Percentiles rank a stretch among this genome's conserved stretches.
These are phyloP conservation scores for Tenthredo mesomela DNA, from an alignment of 2,888 invertebrate genomes.

Conservation along the genomic window DNA sequence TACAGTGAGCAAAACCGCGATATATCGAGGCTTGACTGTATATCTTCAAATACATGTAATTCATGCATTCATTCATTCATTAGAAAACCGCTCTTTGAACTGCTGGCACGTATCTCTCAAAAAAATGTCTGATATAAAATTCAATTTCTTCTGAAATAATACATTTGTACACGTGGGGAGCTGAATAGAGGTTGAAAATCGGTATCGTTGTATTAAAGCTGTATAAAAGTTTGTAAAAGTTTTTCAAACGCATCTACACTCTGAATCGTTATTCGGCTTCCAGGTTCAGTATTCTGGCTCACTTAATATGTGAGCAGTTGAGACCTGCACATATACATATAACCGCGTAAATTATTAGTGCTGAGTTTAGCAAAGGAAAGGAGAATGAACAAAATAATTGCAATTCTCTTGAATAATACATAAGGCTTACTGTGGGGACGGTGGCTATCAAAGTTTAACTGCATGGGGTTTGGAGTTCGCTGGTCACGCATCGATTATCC, in stretches of 20 bases:
- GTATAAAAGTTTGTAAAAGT: neutral
- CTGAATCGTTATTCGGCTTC: neutral
- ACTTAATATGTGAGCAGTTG: neutral
- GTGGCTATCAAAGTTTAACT: slow-evolving; percentile 1
- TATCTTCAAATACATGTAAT: too few relatives aligned
- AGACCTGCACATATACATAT: neutral
- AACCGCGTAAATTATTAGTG: neutral
- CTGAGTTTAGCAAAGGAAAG: neutral
- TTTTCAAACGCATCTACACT: neutral
- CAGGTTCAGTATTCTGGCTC: neutral
- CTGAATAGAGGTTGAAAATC: too few relatives aligned
- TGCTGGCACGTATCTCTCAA: too few relatives aligned
- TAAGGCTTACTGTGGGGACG: neutral
- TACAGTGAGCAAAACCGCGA: too few relatives aligned
- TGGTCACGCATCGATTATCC: slow-evolving; percentile 3
- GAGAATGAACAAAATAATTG: neutral
- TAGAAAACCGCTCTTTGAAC: too few relatives aligned
- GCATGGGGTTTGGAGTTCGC: neutral
- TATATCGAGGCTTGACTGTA: too few relatives aligned
- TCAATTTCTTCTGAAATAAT: too few relatives aligned
- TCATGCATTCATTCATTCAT: too few relatives aligned
- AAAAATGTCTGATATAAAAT: too few relatives aligned
- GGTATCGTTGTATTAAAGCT: neutral
- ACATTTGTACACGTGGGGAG: too few relatives aligned
- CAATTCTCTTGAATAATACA: neutral